phyloP scores from a whole-genome alignment of 2,888 invertebrate species.

The Xanthorhoe spadicearia region DNA sequence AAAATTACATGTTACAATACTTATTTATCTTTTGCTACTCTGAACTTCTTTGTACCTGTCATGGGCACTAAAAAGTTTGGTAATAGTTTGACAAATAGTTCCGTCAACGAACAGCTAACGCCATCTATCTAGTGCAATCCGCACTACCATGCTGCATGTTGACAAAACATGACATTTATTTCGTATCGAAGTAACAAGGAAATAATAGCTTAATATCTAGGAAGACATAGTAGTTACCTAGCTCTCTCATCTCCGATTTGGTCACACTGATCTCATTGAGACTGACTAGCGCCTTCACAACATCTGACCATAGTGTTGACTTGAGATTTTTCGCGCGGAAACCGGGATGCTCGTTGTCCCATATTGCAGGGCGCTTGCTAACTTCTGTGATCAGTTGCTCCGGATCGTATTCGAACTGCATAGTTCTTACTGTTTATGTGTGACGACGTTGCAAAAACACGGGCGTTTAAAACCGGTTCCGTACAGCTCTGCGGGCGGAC shows the following conservation, averaged over 20 bases:
- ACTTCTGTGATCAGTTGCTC: conserved; percentile 74
- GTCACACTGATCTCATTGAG: conserved; percentile 64
- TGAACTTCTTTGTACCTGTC: too few relatives aligned
- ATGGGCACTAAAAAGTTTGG: too few relatives aligned
- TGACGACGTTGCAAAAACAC: conserved; percentile 18
- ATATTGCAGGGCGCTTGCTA: conserved; percentile 73
- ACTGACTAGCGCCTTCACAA: conserved; percentile 67
- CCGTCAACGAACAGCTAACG: conserved; percentile 24
- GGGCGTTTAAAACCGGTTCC: conserved; percentile 47
- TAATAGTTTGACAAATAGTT: background rate
- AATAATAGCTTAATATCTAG: too few relatives aligned
- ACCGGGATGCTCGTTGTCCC: conserved; percentile 70
- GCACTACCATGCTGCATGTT: background rate
- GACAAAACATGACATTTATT: background rate
- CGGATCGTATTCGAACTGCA: conserved; percentile 80
- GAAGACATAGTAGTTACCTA: conserved; percentile 60
- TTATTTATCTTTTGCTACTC: too few relatives aligned
- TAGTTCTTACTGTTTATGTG: conserved; percentile 30
- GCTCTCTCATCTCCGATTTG: conserved; percentile 76
- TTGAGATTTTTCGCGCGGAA: conserved; percentile 67
- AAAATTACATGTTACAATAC: background rate
- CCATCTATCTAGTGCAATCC: conserved; percentile 42
- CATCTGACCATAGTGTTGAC: conserved; percentile 69
- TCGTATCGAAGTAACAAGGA: background rate
- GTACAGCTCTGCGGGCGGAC: conserved; percentile 67